These are phyloP conservation scores for Ficedula albicollis DNA, from an alignment of 2,797 vertebrate genomes.

Conservation along the genomic window DNA sequence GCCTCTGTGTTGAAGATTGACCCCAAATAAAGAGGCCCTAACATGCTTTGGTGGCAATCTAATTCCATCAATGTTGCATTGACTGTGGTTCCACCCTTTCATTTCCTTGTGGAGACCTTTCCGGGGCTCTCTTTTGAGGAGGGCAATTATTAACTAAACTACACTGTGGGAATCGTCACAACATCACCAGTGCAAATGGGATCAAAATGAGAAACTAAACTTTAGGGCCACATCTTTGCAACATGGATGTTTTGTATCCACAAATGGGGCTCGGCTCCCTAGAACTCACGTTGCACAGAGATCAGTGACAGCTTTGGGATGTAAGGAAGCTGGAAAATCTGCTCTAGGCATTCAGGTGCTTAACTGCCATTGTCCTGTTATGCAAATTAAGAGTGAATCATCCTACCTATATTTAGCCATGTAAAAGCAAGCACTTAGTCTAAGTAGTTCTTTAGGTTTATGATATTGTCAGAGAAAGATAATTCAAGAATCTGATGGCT, in stretches of 20 bases:
- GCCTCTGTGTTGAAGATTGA: background rate
- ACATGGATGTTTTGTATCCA: background rate
- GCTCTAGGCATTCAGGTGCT: background rate
- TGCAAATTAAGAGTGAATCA: constrained; percentile 39
- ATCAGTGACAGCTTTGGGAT: background rate
- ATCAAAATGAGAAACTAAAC: background rate
- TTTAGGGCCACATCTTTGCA: background rate
- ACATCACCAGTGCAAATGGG: background rate
- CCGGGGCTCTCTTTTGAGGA: background rate
- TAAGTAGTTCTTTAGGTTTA: constrained; percentile 22
- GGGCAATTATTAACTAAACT: background rate
- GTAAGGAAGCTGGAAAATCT: background rate
- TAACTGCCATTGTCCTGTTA: constrained; percentile 13
- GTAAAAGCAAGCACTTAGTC: constrained; percentile 18
- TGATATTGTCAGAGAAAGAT: background rate
- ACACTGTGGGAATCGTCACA: background rate
- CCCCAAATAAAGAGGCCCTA: background rate
- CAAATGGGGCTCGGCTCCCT: background rate
- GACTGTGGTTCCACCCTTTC: background rate
- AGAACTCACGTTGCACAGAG: background rate
- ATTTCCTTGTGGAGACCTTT: background rate
- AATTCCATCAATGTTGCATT: background rate
- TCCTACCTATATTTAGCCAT: constrained; percentile 17
- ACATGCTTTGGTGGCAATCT: background rate
- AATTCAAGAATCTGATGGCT: background rate